These are phyloP conservation scores for Thecophora atra DNA, from an alignment of 2,888 invertebrate species.

Conservation along the genomic window DNA sequence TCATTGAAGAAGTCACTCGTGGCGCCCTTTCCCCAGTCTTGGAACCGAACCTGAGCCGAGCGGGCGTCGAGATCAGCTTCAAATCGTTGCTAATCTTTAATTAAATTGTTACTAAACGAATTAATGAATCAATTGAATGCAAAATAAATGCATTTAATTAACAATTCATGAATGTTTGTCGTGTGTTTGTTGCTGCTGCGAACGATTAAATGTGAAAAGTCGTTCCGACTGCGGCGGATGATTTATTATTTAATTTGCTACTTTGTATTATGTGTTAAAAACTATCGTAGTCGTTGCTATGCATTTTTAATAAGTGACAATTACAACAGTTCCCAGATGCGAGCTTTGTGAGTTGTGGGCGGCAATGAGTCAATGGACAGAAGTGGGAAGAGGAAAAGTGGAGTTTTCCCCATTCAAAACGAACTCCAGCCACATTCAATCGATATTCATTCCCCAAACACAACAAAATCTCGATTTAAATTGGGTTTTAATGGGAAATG, in stretches of 20 bases:
- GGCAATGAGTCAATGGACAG: no score
- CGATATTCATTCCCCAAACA: no score
- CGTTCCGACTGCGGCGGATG: background rate
- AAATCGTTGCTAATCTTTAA: background rate
- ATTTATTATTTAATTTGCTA: background rate
- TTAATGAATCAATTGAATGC: no score
- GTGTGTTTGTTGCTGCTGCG: conserved; percentile 14
- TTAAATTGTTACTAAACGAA: conserved; percentile 7
- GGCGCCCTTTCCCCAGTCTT: no score
- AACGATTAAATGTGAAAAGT: conserved; percentile 7
- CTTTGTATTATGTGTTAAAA: conserved; percentile 25
- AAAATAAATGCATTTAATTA: conserved; percentile 38
- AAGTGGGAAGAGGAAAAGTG: no score
- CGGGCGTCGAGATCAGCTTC: background rate
- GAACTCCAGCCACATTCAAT: no score
- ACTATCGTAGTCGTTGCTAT: conserved; percentile 8
- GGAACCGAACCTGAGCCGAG: no score
- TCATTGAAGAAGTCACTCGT: no score
- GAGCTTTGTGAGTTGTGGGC: no score
- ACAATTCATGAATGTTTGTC: conserved; percentile 38
- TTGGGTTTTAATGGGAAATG: background rate
- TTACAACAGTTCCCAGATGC: background rate
- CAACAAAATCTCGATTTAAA: no score
- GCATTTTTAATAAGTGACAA: conserved; percentile 5
- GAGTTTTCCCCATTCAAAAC: no score